These are phyloP conservation scores for Nerophis lumbriciformis DNA, from an alignment of 2,113 vertebrate genomes.

Conservation along the genomic window DNA sequence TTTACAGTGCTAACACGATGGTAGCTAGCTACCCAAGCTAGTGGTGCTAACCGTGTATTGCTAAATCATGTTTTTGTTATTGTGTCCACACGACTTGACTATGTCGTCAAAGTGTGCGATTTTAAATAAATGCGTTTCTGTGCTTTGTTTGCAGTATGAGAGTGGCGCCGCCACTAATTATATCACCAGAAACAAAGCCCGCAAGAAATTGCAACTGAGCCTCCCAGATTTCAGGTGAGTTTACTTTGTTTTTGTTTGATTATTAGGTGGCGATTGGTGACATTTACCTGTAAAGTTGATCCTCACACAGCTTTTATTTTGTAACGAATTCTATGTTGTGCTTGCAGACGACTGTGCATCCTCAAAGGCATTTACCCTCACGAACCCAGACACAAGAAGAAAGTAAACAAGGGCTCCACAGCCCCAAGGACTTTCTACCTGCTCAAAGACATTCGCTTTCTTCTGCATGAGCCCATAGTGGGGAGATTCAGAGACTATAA, in stretches of 20 bases:
- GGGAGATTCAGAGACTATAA: constrained; percentile 93
- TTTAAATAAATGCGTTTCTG: not conserved
- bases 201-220: constrained; percentile 90
- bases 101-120: too few species aligned
- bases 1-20: not conserved
- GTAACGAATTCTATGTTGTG: not conserved
- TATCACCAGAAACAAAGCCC: constrained; percentile 91
- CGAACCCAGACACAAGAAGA: constrained; percentile 96
- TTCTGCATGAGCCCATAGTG: constrained; percentile 93
- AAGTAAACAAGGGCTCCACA: constrained; percentile 94
- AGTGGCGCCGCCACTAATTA: constrained; percentile 91
- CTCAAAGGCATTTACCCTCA: constrained; percentile 97
- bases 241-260: not conserved
- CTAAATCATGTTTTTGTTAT: not conserved
- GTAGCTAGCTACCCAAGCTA: not conserved
- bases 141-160: constrained; percentile 73
- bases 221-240: constrained; percentile 89
- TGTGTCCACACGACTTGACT: rapidly evolving
- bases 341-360: constrained; percentile 88
- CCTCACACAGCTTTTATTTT: not conserved
- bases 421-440: constrained; percentile 90
- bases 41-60: constrained; percentile 27
- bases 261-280: not conserved
- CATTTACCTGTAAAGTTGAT: not conserved
- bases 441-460: constrained; percentile 92